Conservation (phyloP, 2,113 vertebrate genomes). For the Erinaceus europaeus region DNA sequence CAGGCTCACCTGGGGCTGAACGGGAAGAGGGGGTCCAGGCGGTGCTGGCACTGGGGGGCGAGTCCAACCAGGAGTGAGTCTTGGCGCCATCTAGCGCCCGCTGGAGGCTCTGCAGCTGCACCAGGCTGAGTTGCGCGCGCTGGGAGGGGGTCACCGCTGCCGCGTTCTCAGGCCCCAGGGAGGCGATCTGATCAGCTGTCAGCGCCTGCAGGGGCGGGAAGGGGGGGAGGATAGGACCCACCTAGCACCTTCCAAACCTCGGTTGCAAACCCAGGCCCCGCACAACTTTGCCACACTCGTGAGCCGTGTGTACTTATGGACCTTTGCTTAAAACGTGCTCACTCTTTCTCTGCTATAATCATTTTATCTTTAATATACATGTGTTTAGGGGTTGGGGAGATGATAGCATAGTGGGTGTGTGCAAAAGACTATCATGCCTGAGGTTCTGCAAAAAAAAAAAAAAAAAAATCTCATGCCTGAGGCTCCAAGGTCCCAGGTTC, state of each 20-base stretch:
- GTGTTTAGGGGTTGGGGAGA: too few species aligned
- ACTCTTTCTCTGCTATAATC: background rate
- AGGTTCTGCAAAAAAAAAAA: too few species aligned
- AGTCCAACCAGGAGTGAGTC: slow-evolving; percentile 28
- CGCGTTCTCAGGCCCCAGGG: slow-evolving; percentile 83
- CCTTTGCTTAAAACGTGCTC: background rate
- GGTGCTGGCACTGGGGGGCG: background rate
- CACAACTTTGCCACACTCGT: background rate
- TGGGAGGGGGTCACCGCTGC: slow-evolving; percentile 79
- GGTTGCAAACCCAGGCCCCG: background rate
- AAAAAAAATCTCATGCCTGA: too few species aligned
- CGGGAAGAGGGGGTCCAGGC: background rate
- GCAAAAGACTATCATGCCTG: too few species aligned
- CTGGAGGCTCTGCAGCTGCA: slow-evolving; percentile 83
- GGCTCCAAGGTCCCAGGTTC: too few species aligned
- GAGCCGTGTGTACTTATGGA: background rate
- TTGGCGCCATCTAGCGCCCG: slow-evolving; percentile 80
- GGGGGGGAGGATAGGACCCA: background rate
- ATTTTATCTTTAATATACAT: too few species aligned
- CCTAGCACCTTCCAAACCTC: background rate
- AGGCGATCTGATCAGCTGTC: slow-evolving; percentile 82
- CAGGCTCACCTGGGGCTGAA: slow-evolving; percentile 64
- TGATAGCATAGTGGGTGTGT: too few species aligned
- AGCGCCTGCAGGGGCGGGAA: slow-evolving; percentile 75
- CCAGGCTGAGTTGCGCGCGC: slow-evolving; percentile 65